Conservation (phyloP, 2,113 vertebrate genomes). For the Pardalotus punctatus region DNA sequence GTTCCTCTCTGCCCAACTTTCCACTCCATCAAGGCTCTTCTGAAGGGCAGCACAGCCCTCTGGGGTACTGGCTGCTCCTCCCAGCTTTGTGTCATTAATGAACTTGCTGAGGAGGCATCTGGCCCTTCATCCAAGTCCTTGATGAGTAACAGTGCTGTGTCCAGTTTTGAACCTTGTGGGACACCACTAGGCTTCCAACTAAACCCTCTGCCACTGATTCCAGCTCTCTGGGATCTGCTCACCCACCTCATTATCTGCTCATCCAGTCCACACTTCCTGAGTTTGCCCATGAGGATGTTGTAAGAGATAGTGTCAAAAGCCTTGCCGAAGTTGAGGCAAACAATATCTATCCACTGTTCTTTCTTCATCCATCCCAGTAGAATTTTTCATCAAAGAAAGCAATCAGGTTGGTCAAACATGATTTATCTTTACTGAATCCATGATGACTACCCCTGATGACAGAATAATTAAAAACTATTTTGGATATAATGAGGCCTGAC, state of each 20-base stretch:
- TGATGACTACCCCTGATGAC: too few relatives aligned
- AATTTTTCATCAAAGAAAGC: background rate
- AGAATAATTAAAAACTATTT: background rate
- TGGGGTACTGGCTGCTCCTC: background rate
- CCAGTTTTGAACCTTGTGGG: background rate
- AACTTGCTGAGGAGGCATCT: background rate
- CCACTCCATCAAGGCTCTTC: background rate
- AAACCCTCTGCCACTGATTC: background rate
- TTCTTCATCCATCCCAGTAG: background rate
- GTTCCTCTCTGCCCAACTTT: background rate
- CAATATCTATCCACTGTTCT: background rate
- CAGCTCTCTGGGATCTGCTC: background rate
- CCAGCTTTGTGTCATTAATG: background rate
- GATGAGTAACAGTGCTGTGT: background rate
- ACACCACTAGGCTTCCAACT: background rate
- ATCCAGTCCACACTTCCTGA: background rate
- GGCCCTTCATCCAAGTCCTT: background rate
- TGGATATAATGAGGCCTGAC: background rate
- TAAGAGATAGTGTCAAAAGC: background rate
- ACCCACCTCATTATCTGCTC: background rate
- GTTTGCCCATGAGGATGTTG: too few relatives aligned
- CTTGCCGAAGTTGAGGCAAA: background rate
- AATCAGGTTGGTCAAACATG: background rate
- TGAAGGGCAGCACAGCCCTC: background rate
- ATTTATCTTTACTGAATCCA: background rate